Evolutionary conservation across 2,888 invertebrate genomes (phyloP).

Genomic region (Endotricha flammealis): DNA sequence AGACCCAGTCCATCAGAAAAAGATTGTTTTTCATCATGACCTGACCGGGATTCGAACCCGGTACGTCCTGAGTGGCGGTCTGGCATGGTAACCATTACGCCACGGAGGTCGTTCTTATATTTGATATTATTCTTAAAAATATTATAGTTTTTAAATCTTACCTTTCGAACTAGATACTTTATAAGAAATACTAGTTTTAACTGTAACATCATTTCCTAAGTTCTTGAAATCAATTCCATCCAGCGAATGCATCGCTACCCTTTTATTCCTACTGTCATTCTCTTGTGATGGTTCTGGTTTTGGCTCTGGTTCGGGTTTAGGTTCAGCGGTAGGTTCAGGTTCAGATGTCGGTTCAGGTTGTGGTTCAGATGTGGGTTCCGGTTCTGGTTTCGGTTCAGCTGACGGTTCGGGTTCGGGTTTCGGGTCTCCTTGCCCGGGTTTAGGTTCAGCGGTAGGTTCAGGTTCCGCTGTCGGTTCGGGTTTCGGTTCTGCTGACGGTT

Average conservation of each 20-base stretch:
- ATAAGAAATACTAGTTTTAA: slow-evolving; percentile 88
- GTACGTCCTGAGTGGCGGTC: too few relatives aligned
- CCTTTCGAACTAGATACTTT: slow-evolving; percentile 82
- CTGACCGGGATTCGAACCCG: too few relatives aligned
- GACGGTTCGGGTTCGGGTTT: slow-evolving; percentile 35
- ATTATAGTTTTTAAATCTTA: slow-evolving; percentile 22
- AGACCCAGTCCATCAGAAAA: too few relatives aligned
- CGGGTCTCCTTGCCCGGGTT: slow-evolving; percentile 39
- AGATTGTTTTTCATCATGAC: too few relatives aligned
- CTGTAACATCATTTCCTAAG: slow-evolving; percentile 81
- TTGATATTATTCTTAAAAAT: too few relatives aligned
- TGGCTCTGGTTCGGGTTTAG: slow-evolving; percentile 55
- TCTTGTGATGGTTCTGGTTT: slow-evolving; percentile 23
- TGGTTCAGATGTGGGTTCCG: slow-evolving; percentile 56
- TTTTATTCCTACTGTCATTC: slow-evolving; percentile 70
- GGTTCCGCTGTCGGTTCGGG: slow-evolving; percentile 41
- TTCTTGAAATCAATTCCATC: slow-evolving; percentile 68
- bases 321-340: slow-evolving; percentile 52
- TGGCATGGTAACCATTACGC: too few relatives aligned
- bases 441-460: slow-evolving; percentile 25
- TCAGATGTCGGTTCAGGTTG: slow-evolving; percentile 54
- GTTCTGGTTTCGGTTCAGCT: slow-evolving; percentile 36
- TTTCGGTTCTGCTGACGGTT: slow-evolving; percentile 44
- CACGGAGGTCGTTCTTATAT: too few relatives aligned
- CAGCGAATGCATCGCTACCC: slow-evolving; percentile 72